These are phyloP conservation scores for Tetragonula carbonaria DNA, from an alignment of 2,888 invertebrate species.

Conservation along the genomic window DNA sequence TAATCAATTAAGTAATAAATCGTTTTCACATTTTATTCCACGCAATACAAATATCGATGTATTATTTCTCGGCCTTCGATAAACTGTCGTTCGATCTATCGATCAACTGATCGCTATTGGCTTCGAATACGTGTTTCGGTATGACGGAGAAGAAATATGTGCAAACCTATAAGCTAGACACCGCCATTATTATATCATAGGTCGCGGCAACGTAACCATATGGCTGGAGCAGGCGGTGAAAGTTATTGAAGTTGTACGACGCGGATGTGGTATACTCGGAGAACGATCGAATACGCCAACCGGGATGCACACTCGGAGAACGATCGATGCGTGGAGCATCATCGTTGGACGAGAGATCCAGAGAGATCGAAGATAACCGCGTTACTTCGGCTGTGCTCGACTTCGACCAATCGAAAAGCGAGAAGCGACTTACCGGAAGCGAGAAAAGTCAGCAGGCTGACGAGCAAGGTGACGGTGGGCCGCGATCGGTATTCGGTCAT, in stretches of 20 bases:
- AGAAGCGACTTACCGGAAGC: constrained; percentile 75
- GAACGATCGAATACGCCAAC: constrained; percentile 33
- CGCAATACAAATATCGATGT: no score
- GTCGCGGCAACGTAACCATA: constrained; percentile 74
- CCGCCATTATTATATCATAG: constrained; percentile 78
- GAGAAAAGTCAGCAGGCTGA: constrained; percentile 77
- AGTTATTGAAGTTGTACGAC: constrained; percentile 71
- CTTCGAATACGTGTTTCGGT: constrained; percentile 30
- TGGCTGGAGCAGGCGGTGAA: constrained; percentile 74
- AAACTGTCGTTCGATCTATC: no score
- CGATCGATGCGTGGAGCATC: constrained; percentile 36
- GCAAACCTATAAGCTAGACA: neutral
- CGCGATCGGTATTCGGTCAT: constrained; percentile 72
- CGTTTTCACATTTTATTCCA: no score
- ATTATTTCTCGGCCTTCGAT: no score
- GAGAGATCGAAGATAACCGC: neutral
- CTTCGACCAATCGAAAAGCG: neutral
- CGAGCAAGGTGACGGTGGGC: constrained; percentile 75
- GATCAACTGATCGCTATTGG: no score
- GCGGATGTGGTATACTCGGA: constrained; percentile 52
- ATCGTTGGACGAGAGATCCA: neutral
- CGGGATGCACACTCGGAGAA: constrained; percentile 40
- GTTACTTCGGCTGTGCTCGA: neutral
- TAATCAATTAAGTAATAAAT: no score
- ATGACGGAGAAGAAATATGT: constrained; percentile 55